Evolutionary conservation across 2,113 vertebrate species (phyloP).

Genomic region (Nicator chloris): DNA sequence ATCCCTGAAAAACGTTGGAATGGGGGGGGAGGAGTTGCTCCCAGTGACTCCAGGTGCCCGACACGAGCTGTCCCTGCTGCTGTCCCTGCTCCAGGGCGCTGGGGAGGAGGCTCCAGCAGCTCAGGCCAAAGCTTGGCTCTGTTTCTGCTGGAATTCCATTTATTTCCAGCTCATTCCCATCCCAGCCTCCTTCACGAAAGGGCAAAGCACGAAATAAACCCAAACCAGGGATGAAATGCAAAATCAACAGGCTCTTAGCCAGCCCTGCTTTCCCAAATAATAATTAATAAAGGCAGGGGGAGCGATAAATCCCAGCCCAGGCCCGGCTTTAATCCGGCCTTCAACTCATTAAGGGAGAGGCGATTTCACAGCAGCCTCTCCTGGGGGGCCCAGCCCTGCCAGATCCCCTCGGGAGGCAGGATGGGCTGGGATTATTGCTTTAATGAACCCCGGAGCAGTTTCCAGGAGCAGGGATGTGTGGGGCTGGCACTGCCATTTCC

Average conservation of each 20-base stretch:
- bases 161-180: background rate
- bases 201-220: background rate
- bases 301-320: background rate
- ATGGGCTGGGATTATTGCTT: slow-evolving; percentile 16
- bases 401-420: background rate
- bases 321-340: background rate
- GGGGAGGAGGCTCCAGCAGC: background rate
- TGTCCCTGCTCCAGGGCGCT: background rate
- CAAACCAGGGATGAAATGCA: background rate
- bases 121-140: background rate
- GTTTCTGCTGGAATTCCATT: background rate
- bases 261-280: background rate
- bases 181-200: background rate
- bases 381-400: background rate
- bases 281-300: background rate
- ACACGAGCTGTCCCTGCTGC: background rate
- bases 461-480: slow-evolving; percentile 36
- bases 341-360: slow-evolving; percentile 14
- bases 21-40: background rate
- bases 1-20: background rate
- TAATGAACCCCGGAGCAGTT: background rate
- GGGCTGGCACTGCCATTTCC: background rate
- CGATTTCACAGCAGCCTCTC: background rate
- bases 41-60: background rate
- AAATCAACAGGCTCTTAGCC: background rate